A percentile compares a stretch with the other conserved stretches of the same genome.
Conservation (phyloP, 2,113 vertebrate species). For the Rallus limicola region DNA sequence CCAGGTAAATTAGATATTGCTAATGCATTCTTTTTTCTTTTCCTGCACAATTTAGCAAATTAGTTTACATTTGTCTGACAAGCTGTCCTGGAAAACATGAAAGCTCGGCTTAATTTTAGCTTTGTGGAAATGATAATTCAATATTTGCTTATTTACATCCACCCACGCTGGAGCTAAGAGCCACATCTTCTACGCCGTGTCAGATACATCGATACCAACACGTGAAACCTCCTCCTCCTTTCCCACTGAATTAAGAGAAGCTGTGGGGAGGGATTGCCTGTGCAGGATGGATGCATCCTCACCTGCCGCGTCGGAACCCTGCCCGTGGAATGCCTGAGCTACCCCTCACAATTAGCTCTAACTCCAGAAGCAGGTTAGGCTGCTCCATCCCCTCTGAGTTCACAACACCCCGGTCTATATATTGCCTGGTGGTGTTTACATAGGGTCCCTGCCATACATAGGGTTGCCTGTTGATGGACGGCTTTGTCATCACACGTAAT, state of each 20-base stretch:
- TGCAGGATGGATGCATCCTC: background rate
- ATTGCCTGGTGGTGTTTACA: background rate
- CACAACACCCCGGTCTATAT: background rate
- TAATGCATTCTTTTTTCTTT: background rate
- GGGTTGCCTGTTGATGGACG: background rate
- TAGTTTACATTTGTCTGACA: conserved; percentile 11
- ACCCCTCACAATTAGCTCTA: background rate
- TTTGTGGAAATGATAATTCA: background rate
- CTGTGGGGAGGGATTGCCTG: background rate
- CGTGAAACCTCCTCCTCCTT: background rate
- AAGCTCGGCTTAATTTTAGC: conserved; percentile 1
- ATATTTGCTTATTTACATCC: conserved; percentile 15
- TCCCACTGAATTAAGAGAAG: background rate
- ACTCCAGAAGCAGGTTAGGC: background rate
- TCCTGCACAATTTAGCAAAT: conserved; percentile 16
- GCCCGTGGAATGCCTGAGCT: background rate
- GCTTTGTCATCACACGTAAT: background rate
- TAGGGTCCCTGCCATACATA: rapidly evolving
- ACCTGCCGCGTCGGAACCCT: background rate
- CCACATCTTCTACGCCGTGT: background rate
- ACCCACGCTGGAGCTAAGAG: background rate
- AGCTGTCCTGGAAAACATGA: conserved; percentile 21
- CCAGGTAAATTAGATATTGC: background rate
- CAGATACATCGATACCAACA: background rate
- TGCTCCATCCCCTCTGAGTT: background rate